phyloP scores from a whole-genome alignment of 2,888 invertebrate genomes.

The Tholera decimalis region DNA sequence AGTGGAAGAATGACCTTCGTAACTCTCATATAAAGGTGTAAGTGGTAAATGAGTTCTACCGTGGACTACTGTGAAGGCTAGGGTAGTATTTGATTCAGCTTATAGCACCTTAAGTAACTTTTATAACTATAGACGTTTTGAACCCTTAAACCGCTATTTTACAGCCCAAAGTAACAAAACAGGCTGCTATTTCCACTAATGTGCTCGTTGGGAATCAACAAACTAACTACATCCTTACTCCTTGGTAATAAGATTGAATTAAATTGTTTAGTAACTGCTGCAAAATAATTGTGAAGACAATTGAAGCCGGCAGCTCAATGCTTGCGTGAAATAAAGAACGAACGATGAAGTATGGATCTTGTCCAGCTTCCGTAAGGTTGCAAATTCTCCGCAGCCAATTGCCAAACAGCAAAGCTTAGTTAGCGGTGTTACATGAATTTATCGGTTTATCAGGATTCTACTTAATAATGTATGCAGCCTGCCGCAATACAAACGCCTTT shows the following conservation, averaged over 20 bases:
- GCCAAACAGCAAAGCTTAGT: constrained; percentile 11
- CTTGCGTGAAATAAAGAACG: neutral
- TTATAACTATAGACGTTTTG: no score
- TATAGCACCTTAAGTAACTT: no score
- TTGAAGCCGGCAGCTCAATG: constrained; percentile 48
- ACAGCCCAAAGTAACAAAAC: no score
- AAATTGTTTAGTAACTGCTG: constrained; percentile 42
- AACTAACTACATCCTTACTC: constrained; percentile 53
- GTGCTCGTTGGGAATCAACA: no score
- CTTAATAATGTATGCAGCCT: constrained; percentile 82
- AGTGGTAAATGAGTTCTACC: no score
- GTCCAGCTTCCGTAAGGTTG: constrained; percentile 24
- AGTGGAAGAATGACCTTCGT: no score
- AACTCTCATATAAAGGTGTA: no score
- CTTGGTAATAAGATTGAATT: constrained; percentile 27
- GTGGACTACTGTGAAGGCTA: no score
- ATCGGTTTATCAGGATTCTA: constrained; percentile 73
- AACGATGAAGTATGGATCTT: constrained; percentile 30
- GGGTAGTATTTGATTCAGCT: no score
- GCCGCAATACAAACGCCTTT: constrained; percentile 80
- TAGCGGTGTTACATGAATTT: constrained; percentile 65
- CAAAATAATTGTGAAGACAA: constrained; percentile 50
- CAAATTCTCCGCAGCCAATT: neutral
- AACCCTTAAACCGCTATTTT: no score
- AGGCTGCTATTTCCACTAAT: no score